Conservation (phyloP, 2,797 vertebrate genomes). For the Antrozous pallidus region DNA sequence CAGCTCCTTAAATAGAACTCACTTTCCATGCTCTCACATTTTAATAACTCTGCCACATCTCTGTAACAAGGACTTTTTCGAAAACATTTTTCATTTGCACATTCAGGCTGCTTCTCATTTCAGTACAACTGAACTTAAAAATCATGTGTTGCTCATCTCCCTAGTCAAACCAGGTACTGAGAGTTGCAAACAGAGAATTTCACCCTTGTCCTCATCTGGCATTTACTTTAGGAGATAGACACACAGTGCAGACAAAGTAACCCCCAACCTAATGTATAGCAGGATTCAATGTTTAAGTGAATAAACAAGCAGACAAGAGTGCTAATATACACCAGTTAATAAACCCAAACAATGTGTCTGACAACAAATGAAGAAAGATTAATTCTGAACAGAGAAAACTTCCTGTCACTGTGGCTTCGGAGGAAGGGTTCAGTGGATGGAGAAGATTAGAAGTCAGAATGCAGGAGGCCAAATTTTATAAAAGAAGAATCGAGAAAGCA, state of each 20-base stretch:
- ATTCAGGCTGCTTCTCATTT: neutral
- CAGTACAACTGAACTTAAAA: slow-evolving; percentile 10
- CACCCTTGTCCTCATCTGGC: neutral
- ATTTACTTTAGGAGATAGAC: rapidly evolving
- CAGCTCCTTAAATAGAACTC: slow-evolving; percentile 6
- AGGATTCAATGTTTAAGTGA: neutral
- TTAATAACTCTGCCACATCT: slow-evolving; percentile 5
- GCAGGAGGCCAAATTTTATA: too few relatives aligned
- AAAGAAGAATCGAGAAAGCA: neutral
- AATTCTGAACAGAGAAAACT: neutral
- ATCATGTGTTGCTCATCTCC: neutral
- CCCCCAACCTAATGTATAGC: neutral
- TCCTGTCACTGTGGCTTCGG: neutral
- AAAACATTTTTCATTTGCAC: slow-evolving; percentile 4
- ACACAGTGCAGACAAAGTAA: neutral
- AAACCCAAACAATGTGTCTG: neutral
- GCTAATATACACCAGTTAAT: neutral
- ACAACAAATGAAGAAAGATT: neutral
- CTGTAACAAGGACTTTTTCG: neutral
- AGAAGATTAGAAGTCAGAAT: neutral
- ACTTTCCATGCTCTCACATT: neutral
- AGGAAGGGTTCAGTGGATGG: neutral
- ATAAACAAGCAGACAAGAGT: neutral
- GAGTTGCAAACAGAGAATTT: neutral
- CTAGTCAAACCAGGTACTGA: neutral